Evolutionary conservation across 2,888 invertebrate species (phyloP).

Genomic region (Drosophila anomelani): DNA sequence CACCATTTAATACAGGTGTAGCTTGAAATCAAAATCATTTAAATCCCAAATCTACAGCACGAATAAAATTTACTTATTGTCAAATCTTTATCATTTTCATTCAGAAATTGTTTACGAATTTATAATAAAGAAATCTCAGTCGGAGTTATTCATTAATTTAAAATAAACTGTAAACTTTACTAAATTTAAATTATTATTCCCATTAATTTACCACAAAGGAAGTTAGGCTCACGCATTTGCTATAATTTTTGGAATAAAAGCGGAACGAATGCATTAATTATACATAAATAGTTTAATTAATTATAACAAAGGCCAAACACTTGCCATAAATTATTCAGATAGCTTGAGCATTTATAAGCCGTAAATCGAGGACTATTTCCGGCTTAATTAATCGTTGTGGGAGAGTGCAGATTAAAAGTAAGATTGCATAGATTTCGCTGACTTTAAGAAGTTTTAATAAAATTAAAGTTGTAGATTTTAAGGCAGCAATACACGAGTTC

Average conservation of each 20-base stretch:
- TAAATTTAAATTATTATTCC: neutral
- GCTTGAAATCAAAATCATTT: too few species aligned
- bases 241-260: too few species aligned
- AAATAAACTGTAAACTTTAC: neutral
- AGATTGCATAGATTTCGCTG: neutral
- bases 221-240: too few species aligned
- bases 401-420: neutral
- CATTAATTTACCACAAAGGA: neutral
- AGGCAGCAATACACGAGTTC: neutral
- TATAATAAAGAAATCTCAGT: neutral
- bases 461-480: constrained; percentile 6
- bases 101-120: neutral
- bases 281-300: neutral
- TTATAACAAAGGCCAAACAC: neutral
- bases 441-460: neutral
- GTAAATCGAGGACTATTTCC: neutral
- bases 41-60: too few species aligned
- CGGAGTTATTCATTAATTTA: neutral
- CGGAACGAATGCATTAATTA: neutral
- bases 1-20: too few species aligned
- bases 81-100: neutral
- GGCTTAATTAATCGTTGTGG: neutral
- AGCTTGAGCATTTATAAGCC: neutral
- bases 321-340: constrained; percentile 7
- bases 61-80: neutral